These are phyloP conservation scores for Zophobas morio DNA, from an alignment of 1,140 invertebrate genomes.

Conservation along the genomic window DNA sequence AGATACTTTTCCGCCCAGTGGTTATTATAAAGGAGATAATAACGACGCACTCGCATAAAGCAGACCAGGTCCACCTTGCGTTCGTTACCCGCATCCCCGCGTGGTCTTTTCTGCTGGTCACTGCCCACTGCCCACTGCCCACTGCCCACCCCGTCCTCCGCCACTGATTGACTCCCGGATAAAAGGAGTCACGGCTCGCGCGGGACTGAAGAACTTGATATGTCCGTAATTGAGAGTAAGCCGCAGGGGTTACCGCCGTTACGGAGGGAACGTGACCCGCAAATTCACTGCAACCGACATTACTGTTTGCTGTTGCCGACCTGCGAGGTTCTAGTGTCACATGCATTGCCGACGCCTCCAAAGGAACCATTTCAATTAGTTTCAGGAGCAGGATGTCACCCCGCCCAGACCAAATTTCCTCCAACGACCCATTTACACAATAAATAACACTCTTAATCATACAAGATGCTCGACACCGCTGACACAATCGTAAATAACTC, in stretches of 20 bases:
- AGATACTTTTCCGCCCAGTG: no score
- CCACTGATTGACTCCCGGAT: constrained; percentile 21
- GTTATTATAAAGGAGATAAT: no score
- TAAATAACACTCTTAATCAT: constrained; percentile 32
- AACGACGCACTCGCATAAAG: no score
- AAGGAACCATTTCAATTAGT: constrained; percentile 43
- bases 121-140: neutral
- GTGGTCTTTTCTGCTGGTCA: no score
- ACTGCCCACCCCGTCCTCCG: neutral
- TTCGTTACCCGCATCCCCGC: no score
- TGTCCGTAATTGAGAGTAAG: constrained; percentile 56
- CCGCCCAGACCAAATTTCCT: constrained; percentile 6
- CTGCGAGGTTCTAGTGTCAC: constrained; percentile 37
- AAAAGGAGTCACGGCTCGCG: constrained; percentile 46
- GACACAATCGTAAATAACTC: constrained; percentile 10
- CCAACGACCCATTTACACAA: constrained; percentile 37
- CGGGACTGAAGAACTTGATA: constrained; percentile 53
- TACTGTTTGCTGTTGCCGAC: constrained; percentile 41
- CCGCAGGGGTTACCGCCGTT: constrained; percentile 55
- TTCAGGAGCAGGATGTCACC: constrained; percentile 36
- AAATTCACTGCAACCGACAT: constrained; percentile 54
- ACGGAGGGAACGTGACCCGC: constrained; percentile 53
- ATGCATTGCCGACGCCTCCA: constrained; percentile 41
- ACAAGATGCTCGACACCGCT: constrained; percentile 10
- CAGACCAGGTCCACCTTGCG: no score